Conservation (phyloP, 2,113 vertebrate species). For the Xenotilapia leptura region DNA sequence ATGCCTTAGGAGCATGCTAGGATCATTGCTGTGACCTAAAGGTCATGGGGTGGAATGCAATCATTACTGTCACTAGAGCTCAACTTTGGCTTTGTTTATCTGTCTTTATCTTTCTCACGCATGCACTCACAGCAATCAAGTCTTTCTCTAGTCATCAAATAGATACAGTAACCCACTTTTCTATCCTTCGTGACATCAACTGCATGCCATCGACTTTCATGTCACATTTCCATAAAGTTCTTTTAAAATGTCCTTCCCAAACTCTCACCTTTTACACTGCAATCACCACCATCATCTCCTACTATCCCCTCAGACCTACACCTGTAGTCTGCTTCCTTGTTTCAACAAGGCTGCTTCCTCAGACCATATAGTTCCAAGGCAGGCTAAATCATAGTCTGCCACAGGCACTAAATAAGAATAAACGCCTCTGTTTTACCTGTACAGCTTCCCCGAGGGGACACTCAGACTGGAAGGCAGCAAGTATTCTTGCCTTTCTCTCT, state of each 20-base stretch:
- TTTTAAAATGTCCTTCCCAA: not conserved
- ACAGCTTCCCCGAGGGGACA: slow-evolving; percentile 39
- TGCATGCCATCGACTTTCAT: not conserved
- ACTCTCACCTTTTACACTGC: no score
- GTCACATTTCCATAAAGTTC: not conserved
- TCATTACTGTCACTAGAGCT: slow-evolving; percentile 43
- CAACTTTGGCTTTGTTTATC: slow-evolving; percentile 36
- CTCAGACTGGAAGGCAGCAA: slow-evolving; percentile 1
- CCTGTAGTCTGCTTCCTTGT: not conserved
- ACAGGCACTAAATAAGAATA: slow-evolving; percentile 48
- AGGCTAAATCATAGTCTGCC: slow-evolving; percentile 25
- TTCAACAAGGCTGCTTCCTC: not conserved
- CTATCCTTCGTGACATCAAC: not conserved
- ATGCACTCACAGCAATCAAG: not conserved
- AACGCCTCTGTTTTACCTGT: slow-evolving; percentile 38
- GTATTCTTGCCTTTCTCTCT: slow-evolving; percentile 4
- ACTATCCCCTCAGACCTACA: not conserved
- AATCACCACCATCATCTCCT: not conserved
- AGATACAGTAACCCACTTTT: not conserved
- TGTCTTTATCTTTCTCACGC: slow-evolving; percentile 48
- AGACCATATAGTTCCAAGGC: not conserved
- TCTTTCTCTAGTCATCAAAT: not conserved
- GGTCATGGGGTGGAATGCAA: slow-evolving; percentile 36
- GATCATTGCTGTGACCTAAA: slow-evolving; percentile 32
- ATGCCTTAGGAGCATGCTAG: slow-evolving; percentile 31